Evolutionary conservation across 2,797 vertebrate genomes (phyloP).

Genomic region (Holocentrus rufus): DNA sequence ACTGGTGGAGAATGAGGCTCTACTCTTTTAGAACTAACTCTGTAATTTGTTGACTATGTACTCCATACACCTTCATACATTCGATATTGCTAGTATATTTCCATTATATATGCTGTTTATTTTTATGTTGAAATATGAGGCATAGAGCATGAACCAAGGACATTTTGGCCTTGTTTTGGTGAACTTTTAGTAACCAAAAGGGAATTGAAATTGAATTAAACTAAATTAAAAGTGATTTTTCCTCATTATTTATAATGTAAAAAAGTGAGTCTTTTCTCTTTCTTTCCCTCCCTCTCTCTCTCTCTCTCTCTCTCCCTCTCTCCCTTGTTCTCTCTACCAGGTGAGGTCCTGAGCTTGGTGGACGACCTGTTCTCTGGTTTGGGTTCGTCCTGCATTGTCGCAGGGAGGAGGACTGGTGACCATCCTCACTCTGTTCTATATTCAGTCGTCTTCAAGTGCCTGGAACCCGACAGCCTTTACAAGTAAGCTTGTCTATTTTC

Average conservation of each 20-base stretch:
- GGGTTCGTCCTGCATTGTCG: conserved; percentile 92
- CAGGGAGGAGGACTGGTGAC: conserved; percentile 89
- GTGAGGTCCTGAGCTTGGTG: conserved; percentile 95
- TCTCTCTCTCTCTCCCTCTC: conserved; percentile 17
- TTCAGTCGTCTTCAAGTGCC: conserved; percentile 98
- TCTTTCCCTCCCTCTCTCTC: conserved; percentile 24
- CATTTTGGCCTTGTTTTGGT: conserved; percentile 49
- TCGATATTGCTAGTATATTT: too few relatives aligned
- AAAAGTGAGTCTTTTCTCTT: conserved; percentile 12
- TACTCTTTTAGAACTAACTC: too few relatives aligned
- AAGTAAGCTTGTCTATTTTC: conserved; percentile 85
- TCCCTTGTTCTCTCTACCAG: conserved; percentile 70
- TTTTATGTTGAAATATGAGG: conserved; percentile 41
- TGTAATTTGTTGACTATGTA: too few relatives aligned
- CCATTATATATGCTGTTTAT: conserved; percentile 29
- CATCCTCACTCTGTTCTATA: conserved; percentile 89
- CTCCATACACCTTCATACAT: too few relatives aligned
- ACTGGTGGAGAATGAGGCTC: conserved; percentile 3
- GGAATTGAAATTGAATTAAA: too few relatives aligned
- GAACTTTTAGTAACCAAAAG: conserved; percentile 47
- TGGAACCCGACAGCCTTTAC: conserved; percentile 98
- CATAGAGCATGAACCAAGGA: conserved; percentile 27
- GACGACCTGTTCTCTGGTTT: conserved; percentile 97
- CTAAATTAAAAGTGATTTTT: conserved; percentile 8
- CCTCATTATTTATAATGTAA: conserved; percentile 13